A percentile compares a stretch with the other conserved stretches of the same genome.
phyloP scores from a whole-genome alignment of 2,113 vertebrate genomes.

The Paralichthys olivaceus region DNA sequence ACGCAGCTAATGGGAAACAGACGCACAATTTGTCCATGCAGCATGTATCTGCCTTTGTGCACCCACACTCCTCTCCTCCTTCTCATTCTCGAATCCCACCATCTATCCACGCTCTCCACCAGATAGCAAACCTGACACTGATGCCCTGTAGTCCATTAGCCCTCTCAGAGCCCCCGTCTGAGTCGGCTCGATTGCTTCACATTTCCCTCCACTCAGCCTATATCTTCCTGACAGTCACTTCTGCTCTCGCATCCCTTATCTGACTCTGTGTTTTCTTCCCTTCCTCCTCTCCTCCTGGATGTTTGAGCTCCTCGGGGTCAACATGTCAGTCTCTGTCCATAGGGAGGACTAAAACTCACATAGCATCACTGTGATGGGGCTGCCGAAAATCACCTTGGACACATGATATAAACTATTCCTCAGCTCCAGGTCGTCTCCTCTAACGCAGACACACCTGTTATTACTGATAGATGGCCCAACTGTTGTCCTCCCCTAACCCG shows the following conservation, averaged over 20 bases:
- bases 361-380: conserved; percentile 13
- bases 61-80: conserved; percentile 59
- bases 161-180: conserved; percentile 43
- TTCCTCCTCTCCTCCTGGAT: conserved; percentile 20
- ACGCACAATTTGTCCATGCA: conserved; percentile 65
- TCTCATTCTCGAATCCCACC: conserved; percentile 66
- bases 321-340: conserved; percentile 14
- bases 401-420: background rate
- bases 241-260: conserved; percentile 42
- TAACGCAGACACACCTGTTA: conserved; percentile 2
- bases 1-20: conserved; percentile 72
- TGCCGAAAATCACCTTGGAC: conserved; percentile 17
- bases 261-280: conserved; percentile 17
- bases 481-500: background rate
- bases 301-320: conserved; percentile 18
- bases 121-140: conserved; percentile 79
- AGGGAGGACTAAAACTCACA: conserved; percentile 19
- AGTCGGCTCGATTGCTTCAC: conserved; percentile 54
- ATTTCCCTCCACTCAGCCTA: conserved; percentile 64
- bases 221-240: conserved; percentile 48
- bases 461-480: background rate
- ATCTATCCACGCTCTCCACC: conserved; percentile 56
- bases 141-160: conserved; percentile 78
- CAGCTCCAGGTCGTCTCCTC: background rate
- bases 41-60: conserved; percentile 40